Evolutionary conservation across 1,140 invertebrate species (phyloP), one percentile per base, ranked within the genome.

Genomic region (Papilio xuthus): DNA sequence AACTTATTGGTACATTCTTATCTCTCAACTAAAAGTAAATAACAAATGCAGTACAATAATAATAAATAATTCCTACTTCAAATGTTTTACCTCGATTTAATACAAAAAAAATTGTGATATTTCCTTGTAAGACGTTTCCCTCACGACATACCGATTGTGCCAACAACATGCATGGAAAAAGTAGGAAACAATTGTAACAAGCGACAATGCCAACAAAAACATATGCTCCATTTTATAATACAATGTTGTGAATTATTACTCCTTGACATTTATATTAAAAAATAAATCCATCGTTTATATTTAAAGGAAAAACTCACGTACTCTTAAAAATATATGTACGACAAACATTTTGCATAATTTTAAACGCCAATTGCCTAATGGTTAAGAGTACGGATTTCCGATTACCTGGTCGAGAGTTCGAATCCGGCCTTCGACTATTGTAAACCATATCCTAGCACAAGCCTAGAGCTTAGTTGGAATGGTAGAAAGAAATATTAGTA

Each of bases 41-140:
- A 67, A 32, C 60, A 67, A 67, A 67, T 67, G 26, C 3, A 67
- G 12, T 63, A 28, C 60, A 60, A 60, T 20, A 15, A 67, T 13
- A 28, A 67, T 67, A 67, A 67, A 67, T 67, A 28, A 67, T 67
- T 67, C 26, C 60, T 67, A 67, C 12, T 60, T 60, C 26, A 67
- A 67, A 67, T 28, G 60, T 67, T 67, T 67, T 67, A 67, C 60
- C 60, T 32, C 12, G 60, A 67, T 28, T 67, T 67, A 67, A 32
- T 28, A 67, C 60, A 67, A 67, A 67, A 67, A 67, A 67, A 67
- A 28, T 67, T 67, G 56, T 67, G 60, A 67, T 67, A 67, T 67
- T 67, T 67, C 60, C 60, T 67, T 28, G 56, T 26, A 23, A 67
- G 26, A 28, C 60, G 20, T 67, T 8, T 1, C 60, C 60, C 60